Conservation (phyloP, 2,888 invertebrate genomes). For the Abrostola triplasia region DNA sequence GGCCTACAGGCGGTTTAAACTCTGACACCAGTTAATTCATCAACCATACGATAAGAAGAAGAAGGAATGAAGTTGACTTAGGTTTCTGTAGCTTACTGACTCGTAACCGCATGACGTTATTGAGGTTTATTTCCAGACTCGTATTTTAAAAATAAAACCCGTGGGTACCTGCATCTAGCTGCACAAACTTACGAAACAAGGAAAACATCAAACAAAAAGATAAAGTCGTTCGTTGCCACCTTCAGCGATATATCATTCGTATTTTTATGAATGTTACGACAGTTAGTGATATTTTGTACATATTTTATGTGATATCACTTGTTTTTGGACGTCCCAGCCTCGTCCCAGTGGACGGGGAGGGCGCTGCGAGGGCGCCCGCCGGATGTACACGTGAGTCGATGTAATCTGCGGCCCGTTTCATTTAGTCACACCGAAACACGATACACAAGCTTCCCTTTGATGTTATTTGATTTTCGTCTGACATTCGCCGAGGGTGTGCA, state of each 20-base stretch:
- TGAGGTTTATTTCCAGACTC: no score
- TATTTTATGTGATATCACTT: constrained; percentile 32
- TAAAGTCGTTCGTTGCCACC: neutral
- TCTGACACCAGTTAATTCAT: no score
- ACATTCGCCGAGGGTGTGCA: constrained; percentile 63
- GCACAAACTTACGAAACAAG: neutral
- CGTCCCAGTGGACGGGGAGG: constrained; percentile 47
- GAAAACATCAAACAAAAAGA: constrained; percentile 7
- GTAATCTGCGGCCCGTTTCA: constrained; percentile 68
- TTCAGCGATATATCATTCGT: neutral
- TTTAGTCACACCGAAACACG: constrained; percentile 70
- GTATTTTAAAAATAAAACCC: no score
- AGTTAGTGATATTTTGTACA: neutral
- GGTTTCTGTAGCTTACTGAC: no score
- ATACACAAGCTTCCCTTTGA: constrained; percentile 76
- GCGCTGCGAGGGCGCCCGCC: constrained; percentile 62
- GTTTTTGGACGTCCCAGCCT: constrained; percentile 21
- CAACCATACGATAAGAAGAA: no score
- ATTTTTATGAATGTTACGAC: constrained; percentile 5
- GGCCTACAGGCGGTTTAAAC: no score
- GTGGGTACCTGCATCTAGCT: neutral
- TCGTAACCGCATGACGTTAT: no score
- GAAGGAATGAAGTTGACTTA: no score
- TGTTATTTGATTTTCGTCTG: constrained; percentile 70
- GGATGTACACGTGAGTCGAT: constrained; percentile 70